These are phyloP conservation scores for Euleptes europaea DNA, from an alignment of 2,113 vertebrate genomes.

Conservation along the genomic window DNA sequence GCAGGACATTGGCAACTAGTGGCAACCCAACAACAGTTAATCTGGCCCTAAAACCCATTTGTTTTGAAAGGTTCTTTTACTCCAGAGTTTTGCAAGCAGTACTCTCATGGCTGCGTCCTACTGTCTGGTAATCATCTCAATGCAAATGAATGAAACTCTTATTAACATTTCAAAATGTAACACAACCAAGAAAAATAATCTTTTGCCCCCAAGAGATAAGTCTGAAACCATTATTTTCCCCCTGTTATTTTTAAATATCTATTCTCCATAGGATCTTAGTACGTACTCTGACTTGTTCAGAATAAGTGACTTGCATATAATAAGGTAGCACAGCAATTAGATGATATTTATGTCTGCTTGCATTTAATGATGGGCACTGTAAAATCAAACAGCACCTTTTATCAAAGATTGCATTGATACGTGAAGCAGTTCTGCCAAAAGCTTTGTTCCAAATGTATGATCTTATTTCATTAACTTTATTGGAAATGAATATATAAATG, in stretches of 20 bases:
- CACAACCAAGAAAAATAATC: neutral
- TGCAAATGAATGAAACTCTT: neutral
- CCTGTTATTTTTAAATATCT: neutral
- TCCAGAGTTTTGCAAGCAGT: slow-evolving; percentile 17
- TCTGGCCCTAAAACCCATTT: neutral
- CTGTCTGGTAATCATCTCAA: slow-evolving; percentile 14
- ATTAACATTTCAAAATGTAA: slow-evolving; percentile 32
- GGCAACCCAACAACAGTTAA: too few species aligned
- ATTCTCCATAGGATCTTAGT: neutral
- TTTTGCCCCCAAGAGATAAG: neutral
- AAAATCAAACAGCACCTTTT: slow-evolving; percentile 4
- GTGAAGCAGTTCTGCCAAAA: neutral
- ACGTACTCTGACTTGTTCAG: neutral
- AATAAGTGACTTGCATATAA: neutral
- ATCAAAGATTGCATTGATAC: neutral
- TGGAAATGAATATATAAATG: slow-evolving; percentile 6
- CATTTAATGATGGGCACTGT: slow-evolving; percentile 14
- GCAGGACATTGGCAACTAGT: too few species aligned
- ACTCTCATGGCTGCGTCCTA: slow-evolving; percentile 21
- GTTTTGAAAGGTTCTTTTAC: slow-evolving; percentile 32
- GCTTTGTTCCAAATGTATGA: neutral
- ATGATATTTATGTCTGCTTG: neutral
- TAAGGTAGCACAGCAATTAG: neutral
- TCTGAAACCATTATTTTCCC: neutral
- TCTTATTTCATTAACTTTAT: neutral